Conservation (phyloP, 2,888 invertebrate species). For the Thymelicus sylvestris region DNA sequence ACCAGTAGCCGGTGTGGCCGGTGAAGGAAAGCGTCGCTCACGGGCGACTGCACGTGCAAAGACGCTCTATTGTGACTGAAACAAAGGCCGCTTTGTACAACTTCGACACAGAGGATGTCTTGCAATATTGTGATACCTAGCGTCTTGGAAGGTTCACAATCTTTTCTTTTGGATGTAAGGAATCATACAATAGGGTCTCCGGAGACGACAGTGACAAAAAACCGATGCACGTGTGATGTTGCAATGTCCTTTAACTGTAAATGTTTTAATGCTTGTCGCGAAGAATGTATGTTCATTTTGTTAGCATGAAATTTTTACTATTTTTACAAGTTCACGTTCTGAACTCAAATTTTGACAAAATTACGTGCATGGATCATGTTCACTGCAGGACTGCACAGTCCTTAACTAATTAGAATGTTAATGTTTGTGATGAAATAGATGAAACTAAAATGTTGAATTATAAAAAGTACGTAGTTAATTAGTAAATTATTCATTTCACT, state of each 20-base stretch:
- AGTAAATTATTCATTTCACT: too few relatives aligned
- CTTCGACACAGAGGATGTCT: slow-evolving; percentile 19
- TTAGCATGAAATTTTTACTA: too few relatives aligned
- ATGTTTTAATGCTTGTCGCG: too few relatives aligned
- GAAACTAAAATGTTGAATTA: too few relatives aligned
- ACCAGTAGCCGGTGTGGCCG: background rate
- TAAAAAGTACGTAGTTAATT: too few relatives aligned
- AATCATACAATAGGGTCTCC: background rate
- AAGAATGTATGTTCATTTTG: too few relatives aligned
- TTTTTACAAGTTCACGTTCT: too few relatives aligned
- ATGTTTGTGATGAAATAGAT: too few relatives aligned
- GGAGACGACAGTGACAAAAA: background rate
- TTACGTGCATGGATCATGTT: too few relatives aligned
- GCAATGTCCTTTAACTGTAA: background rate
- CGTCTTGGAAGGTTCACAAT: background rate
- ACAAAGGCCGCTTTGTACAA: slow-evolving; percentile 30
- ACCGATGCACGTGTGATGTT: background rate
- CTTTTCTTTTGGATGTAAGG: background rate
- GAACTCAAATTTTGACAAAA: too few relatives aligned
- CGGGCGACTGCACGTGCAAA: slow-evolving; percentile 29
- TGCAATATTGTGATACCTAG: slow-evolving; percentile 1
- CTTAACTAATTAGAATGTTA: too few relatives aligned
- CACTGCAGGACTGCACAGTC: too few relatives aligned
- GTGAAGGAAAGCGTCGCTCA: slow-evolving; percentile 12
- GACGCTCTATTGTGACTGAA: slow-evolving; percentile 20